These are phyloP conservation scores for Pyrocephalus nanus DNA, from an alignment of 2,797 vertebrate genomes.

Conservation along the genomic window DNA sequence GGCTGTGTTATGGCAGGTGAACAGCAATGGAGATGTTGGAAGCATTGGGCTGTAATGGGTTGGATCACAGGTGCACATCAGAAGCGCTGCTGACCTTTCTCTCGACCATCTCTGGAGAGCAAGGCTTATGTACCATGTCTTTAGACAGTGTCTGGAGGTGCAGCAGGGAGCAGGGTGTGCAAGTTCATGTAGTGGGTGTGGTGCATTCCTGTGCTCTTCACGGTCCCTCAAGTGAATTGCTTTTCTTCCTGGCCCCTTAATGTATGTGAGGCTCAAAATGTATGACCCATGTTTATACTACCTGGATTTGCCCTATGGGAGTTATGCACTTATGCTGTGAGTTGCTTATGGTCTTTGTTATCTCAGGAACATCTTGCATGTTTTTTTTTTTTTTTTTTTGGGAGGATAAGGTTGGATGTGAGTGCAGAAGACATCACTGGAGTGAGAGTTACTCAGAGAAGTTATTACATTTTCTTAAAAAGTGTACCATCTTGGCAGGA, in stretches of 20 bases:
- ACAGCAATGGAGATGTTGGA: not conserved
- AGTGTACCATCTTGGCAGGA: slow-evolving; percentile 1
- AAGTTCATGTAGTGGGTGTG: not conserved
- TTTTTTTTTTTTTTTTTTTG: not conserved
- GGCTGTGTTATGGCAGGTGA: not conserved
- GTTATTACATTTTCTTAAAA: slow-evolving; percentile 30
- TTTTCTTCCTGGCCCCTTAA: not conserved
- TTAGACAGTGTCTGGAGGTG: not conserved
- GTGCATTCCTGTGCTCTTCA: not conserved
- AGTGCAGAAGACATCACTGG: not conserved
- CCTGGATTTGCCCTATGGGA: not conserved
- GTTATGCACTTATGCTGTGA: not conserved
- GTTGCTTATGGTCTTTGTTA: not conserved
- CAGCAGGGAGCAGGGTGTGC: not conserved
- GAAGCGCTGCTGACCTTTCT: not conserved
- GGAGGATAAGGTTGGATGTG: not conserved
- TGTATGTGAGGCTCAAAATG: not conserved
- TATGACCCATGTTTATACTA: not conserved
- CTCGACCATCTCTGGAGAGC: not conserved
- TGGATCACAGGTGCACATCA: not conserved
- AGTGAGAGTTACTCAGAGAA: slow-evolving; percentile 1
- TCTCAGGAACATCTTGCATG: not conserved
- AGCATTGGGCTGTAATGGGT: not conserved
- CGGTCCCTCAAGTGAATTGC: not conserved
- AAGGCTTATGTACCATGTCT: accelerated